phyloP scores from a whole-genome alignment of 2,797 vertebrate species.

The Rhinichthys osculus region DNA sequence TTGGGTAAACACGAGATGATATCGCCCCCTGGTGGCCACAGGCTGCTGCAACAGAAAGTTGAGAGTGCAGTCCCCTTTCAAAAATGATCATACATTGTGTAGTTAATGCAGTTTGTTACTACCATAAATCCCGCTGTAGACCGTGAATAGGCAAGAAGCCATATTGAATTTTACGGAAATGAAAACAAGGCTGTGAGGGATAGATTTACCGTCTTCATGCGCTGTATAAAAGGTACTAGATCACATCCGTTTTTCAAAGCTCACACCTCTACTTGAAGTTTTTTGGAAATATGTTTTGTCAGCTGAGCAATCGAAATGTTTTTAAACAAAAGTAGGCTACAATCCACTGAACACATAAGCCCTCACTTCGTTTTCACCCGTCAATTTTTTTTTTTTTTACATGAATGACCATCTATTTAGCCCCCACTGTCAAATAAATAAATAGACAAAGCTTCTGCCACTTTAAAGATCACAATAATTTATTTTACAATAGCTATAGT shows the following conservation, averaged over 20 bases:
- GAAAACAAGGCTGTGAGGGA: neutral
- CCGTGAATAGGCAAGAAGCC: neutral
- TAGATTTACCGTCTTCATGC: neutral
- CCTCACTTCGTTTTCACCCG: neutral
- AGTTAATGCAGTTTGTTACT: neutral
- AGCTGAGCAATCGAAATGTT: neutral
- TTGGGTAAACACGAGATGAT: neutral
- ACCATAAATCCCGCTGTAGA: neutral
- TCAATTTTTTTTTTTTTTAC: neutral
- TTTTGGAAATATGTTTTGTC: neutral
- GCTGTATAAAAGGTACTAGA: neutral
- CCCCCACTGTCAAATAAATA: neutral
- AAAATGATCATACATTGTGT: neutral
- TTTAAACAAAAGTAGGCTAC: neutral
- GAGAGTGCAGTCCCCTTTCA: neutral
- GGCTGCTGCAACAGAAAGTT: neutral
- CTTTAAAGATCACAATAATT: neutral
- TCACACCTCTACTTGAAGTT: neutral
- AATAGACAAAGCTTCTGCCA: neutral
- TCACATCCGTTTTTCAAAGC: neutral
- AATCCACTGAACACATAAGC: neutral
- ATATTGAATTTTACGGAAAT: neutral
- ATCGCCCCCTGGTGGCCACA: constrained; percentile 52
- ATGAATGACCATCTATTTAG: neutral
- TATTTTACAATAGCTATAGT: neutral